These are phyloP conservation scores for Macaria notata DNA, from an alignment of 2,888 invertebrate genomes.

Conservation along the genomic window DNA sequence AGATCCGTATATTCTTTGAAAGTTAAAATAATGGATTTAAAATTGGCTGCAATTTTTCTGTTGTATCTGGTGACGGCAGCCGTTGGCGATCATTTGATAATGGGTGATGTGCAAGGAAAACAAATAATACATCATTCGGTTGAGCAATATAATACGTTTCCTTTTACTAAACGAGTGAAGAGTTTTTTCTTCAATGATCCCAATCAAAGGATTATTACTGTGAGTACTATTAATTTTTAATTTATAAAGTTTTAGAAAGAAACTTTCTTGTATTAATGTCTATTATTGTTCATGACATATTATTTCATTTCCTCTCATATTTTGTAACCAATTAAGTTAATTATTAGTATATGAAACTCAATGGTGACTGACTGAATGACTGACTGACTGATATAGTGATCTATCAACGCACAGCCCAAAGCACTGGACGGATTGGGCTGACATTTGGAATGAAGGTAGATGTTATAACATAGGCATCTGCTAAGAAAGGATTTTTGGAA, in stretches of 20 bases:
- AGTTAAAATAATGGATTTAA: constrained; percentile 34
- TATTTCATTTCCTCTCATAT: too few relatives aligned
- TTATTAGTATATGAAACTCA: too few relatives aligned
- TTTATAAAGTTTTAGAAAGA: neutral
- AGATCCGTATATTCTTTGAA: neutral
- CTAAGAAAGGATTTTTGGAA: too few relatives aligned
- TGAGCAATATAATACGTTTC: constrained; percentile 43
- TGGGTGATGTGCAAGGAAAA: constrained; percentile 45
- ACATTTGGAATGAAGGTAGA: too few relatives aligned
- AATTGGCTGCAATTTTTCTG: constrained; percentile 33
- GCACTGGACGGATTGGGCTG: too few relatives aligned
- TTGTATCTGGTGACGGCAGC: constrained; percentile 32
- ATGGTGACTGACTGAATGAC: too few relatives aligned
- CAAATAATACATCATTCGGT: constrained; percentile 44
- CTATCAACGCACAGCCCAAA: too few relatives aligned
- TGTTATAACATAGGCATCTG: too few relatives aligned
- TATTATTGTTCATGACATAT: too few relatives aligned
- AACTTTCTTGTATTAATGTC: neutral
- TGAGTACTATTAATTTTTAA: constrained; percentile 36
- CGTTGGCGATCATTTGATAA: constrained; percentile 45
- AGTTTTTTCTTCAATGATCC: constrained; percentile 49
- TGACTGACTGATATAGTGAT: too few relatives aligned
- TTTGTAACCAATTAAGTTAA: too few relatives aligned
- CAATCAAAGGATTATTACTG: constrained; percentile 45
- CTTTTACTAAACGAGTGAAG: constrained; percentile 49